A percentile compares a stretch with the other conserved stretches of the same genome.
Conservation (phyloP, 1,140 invertebrate genomes). For the Octopus bimaculoides region DNA sequence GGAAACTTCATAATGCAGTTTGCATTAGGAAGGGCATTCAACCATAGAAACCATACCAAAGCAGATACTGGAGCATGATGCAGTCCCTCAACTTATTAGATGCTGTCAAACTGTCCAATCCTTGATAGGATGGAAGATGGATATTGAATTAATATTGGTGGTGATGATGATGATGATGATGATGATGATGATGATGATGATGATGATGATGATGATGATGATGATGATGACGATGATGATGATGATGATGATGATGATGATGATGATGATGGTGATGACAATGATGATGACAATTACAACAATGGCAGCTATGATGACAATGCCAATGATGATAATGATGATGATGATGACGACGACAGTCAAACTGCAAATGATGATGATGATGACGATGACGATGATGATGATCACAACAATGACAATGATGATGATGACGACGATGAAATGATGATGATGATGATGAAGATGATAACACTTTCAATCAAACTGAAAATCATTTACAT, state of each 20-base stretch:
- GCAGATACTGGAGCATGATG: too few relatives aligned
- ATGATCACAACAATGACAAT: neutral
- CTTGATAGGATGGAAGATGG: neutral
- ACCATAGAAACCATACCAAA: too few relatives aligned
- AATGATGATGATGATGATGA: slow-evolving; percentile 10
- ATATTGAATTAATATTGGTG: slow-evolving; percentile 18
- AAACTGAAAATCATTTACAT: too few relatives aligned
- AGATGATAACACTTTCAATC: too few relatives aligned
- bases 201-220: slow-evolving; percentile 11
- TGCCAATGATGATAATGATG: too few relatives aligned
- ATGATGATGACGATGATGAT: slow-evolving; percentile 19
- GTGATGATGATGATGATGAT: slow-evolving; percentile 19
- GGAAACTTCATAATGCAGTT: too few relatives aligned
- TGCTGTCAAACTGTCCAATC: too few relatives aligned
- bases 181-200: slow-evolving; percentile 9
- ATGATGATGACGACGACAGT: slow-evolving; percentile 7
- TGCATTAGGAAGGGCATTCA: too few relatives aligned
- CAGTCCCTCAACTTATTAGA: too few relatives aligned
- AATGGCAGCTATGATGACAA: too few relatives aligned
- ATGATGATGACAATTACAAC: slow-evolving; percentile 18
- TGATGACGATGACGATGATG: slow-evolving; percentile 7
- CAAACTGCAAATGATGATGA: slow-evolving; percentile 9
- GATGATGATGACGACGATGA: slow-evolving; percentile 21
- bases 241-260: slow-evolving; percentile 16
- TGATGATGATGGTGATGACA: neutral